Percentiles rank a stretch among this genome's conserved stretches.
These are phyloP conservation scores for Neopelma chrysocephalum DNA, from an alignment of 2,797 vertebrate genomes.

Conservation along the genomic window DNA sequence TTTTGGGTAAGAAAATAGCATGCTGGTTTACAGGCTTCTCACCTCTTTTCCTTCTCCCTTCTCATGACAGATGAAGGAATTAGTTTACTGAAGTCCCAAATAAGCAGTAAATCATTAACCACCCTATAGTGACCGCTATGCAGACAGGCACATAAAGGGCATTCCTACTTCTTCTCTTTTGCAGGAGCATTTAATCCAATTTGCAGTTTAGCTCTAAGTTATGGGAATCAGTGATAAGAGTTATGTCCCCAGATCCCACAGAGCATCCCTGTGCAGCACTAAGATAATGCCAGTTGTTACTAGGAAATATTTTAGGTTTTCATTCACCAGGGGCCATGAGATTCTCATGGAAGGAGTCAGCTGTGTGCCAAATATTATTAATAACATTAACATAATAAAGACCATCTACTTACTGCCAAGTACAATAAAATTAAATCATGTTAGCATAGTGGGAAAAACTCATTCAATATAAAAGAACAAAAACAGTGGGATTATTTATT, in stretches of 20 bases:
- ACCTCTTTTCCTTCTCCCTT: neutral
- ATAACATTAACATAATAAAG: conserved; percentile 34
- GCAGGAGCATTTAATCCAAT: neutral
- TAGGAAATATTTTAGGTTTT: neutral
- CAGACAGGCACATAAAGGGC: neutral
- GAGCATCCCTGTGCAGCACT: neutral
- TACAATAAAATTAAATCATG: conserved; percentile 36
- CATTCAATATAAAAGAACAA: neutral
- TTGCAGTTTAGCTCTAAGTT: neutral
- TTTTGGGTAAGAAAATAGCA: neutral
- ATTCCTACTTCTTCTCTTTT: neutral
- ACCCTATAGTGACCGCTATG: neutral
- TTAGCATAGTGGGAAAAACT: neutral
- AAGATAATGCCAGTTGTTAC: neutral
- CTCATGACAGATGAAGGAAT: neutral
- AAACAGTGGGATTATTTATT: neutral
- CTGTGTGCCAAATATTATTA: conserved; percentile 11
- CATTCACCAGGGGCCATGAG: neutral
- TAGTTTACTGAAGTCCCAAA: neutral
- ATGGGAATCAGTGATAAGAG: neutral
- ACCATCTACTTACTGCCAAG: conserved; percentile 10
- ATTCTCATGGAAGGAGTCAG: neutral
- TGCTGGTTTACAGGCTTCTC: neutral
- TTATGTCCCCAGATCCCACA: neutral
- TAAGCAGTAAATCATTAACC: neutral